A percentile compares a stretch with the other conserved stretches of the same genome.
Evolutionary conservation across 64 coral and sea anemone species (phyloP).

Genomic region (Pocillopora damicornis): DNA sequence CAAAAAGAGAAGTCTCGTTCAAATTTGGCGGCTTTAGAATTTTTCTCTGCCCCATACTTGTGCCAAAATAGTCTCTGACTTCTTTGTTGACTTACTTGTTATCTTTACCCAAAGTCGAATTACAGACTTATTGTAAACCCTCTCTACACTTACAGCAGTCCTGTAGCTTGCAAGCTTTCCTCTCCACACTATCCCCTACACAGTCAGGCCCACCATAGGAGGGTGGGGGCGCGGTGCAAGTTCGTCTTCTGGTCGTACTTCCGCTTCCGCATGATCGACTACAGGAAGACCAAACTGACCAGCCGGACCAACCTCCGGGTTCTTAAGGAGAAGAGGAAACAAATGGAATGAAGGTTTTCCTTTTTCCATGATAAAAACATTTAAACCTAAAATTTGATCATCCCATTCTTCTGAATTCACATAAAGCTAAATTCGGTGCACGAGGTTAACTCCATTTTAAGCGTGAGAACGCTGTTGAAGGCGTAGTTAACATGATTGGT

Average conservation of each 20-base stretch:
- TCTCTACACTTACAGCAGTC: constrained; percentile 86
- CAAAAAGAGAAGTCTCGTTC: too few species aligned
- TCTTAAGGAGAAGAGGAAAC: constrained; percentile 39
- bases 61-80: too few species aligned
- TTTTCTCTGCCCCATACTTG: too few species aligned
- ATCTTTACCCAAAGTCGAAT: too few species aligned
- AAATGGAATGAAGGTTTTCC: background rate
- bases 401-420: background rate
- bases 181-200: constrained; percentile 67
- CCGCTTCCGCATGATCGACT: constrained; percentile 88
- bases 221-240: constrained; percentile 75
- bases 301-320: constrained; percentile 92
- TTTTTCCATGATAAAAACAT: background rate
- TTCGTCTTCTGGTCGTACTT: constrained; percentile 62
- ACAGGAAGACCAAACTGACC: constrained; percentile 92
- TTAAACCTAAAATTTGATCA: too few species aligned
- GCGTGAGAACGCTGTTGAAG: too few species aligned
- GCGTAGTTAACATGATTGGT: too few species aligned
- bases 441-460: background rate
- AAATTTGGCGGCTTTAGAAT: too few species aligned
- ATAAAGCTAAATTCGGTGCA: background rate
- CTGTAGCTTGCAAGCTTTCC: constrained; percentile 87
- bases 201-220: constrained; percentile 83
- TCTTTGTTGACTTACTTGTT: too few species aligned
- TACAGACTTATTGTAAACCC: too few species aligned